A percentile compares a stretch with the other conserved stretches of the same genome.
Conservation (phyloP, 1,140 invertebrate genomes). For the Cotesia typhae region DNA sequence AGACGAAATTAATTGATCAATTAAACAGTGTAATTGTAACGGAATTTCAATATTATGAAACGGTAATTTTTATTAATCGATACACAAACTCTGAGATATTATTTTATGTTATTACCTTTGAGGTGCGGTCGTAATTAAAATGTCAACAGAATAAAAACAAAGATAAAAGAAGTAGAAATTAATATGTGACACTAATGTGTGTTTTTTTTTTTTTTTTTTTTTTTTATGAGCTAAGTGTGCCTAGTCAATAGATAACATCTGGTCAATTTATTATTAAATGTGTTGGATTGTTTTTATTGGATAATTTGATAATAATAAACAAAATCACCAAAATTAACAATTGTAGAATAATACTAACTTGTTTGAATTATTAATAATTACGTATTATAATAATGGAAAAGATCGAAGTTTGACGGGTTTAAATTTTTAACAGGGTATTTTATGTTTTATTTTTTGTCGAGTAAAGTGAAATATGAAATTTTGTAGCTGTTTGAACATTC, state of each 20-base stretch:
- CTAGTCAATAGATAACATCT: constrained; percentile 68
- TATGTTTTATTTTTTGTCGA: too few species aligned
- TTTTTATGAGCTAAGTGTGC: constrained; percentile 67
- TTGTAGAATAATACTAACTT: too few species aligned
- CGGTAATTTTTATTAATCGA: background rate
- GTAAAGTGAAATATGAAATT: too few species aligned
- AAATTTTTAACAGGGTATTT: too few species aligned
- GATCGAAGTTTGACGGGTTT: too few species aligned
- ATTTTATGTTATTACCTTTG: too few species aligned
- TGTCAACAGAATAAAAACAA: constrained; percentile 35
- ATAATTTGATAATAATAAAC: constrained; percentile 60
- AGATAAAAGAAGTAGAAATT: constrained; percentile 31
- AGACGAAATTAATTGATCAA: too few species aligned
- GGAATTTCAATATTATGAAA: too few species aligned
- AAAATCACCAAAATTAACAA: constrained; percentile 29
- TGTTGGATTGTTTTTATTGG: constrained; percentile 59
- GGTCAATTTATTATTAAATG: constrained; percentile 63
- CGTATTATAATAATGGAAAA: too few species aligned
- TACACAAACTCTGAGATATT: background rate
- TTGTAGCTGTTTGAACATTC: too few species aligned
- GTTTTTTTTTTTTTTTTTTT: constrained; percentile 55
- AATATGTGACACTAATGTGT: constrained; percentile 7
- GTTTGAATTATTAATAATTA: too few species aligned
- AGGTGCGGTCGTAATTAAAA: constrained; percentile 30
- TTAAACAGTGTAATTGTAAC: background rate